phyloP scores from a whole-genome alignment of 2,113 vertebrate genomes.

The Callorhinus ursinus region DNA sequence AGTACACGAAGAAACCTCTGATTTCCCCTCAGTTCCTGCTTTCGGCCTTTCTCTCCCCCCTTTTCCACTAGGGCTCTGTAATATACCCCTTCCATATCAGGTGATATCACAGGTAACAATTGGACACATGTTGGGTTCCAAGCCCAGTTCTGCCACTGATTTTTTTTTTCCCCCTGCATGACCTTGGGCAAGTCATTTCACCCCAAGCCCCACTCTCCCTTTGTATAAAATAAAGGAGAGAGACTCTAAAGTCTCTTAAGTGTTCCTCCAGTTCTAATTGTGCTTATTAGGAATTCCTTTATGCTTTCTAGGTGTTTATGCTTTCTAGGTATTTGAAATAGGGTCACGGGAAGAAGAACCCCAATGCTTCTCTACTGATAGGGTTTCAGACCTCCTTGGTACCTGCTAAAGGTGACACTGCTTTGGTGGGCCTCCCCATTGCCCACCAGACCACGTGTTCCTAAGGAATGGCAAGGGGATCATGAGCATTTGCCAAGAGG shows the following conservation, averaged over 20 bases:
- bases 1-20: neutral
- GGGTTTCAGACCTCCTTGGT: neutral
- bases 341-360: neutral
- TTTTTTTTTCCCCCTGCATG: neutral
- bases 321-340: neutral
- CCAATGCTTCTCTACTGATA: neutral
- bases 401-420: neutral
- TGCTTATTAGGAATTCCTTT: constrained; percentile 30
- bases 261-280: neutral
- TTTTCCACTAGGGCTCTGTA: neutral
- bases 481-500: neutral
- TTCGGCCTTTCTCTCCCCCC: neutral
- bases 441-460: neutral
- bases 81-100: neutral
- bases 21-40: neutral
- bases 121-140: neutral
- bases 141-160: neutral
- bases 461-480: neutral
- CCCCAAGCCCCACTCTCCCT: neutral
- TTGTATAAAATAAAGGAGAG: neutral
- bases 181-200: neutral
- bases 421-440: neutral
- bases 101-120: neutral
- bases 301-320: constrained; percentile 3
- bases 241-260: neutral